Conservation (phyloP, 2,113 vertebrate genomes). For the Melozone crissalis region DNA sequence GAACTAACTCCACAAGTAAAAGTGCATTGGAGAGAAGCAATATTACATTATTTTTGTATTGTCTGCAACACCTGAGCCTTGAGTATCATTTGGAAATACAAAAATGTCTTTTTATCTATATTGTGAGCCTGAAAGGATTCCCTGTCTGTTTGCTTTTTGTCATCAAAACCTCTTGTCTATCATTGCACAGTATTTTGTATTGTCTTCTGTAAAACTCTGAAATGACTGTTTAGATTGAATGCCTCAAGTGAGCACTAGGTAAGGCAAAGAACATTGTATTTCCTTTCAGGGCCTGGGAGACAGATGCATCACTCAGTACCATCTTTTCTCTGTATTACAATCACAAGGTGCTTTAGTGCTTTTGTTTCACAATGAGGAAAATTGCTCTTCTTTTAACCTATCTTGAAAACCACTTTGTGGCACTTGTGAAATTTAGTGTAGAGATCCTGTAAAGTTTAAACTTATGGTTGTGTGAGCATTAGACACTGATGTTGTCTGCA, state of each 20-base stretch:
- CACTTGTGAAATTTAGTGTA: background rate
- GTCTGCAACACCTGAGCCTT: constrained; percentile 25
- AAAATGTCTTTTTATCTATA: constrained; percentile 39
- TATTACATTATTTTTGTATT: constrained; percentile 42
- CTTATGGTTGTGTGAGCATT: background rate
- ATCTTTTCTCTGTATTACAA: background rate
- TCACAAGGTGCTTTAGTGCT: background rate
- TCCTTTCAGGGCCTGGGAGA: background rate
- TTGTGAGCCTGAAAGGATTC: constrained; percentile 17
- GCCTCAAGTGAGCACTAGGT: background rate
- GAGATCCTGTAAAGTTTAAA: background rate
- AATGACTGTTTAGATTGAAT: constrained; percentile 28
- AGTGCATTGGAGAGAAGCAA: constrained; percentile 7
- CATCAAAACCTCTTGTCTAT: background rate
- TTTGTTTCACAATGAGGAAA: constrained; percentile 36
- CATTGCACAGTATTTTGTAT: background rate
- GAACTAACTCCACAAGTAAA: constrained; percentile 40
- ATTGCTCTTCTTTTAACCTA: background rate
- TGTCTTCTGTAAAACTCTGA: constrained; percentile 10
- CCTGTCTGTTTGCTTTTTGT: background rate
- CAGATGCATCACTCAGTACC: background rate
- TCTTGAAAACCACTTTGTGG: background rate
- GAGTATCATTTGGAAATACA: constrained; percentile 44
- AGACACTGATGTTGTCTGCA: fast-evolving
- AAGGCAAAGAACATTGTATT: background rate